Evolutionary conservation across 2,797 vertebrate species (phyloP).

Genomic region (Oreochromis grahami): DNA sequence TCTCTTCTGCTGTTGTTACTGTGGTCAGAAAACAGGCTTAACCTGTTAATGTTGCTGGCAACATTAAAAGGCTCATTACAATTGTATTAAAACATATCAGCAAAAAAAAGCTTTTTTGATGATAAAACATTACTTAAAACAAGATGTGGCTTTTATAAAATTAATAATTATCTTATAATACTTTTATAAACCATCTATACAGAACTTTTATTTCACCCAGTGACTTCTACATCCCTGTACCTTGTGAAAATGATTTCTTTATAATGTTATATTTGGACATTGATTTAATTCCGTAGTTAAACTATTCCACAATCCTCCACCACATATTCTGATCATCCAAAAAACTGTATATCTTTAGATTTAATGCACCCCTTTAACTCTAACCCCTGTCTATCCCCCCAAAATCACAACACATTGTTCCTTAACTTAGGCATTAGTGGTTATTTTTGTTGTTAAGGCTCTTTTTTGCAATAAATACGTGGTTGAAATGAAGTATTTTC

Average conservation of each 20-base stretch:
- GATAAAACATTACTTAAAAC: neutral
- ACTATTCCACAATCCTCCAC: neutral
- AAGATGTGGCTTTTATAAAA: neutral
- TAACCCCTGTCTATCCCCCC: neutral
- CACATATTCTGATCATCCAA: neutral
- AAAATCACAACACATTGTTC: neutral
- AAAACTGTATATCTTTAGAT: neutral
- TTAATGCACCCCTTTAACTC: neutral
- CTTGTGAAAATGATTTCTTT: neutral
- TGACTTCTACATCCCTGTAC: neutral
- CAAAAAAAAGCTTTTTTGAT: neutral
- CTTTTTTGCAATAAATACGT: neutral
- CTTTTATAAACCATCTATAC: neutral
- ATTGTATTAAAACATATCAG: neutral
- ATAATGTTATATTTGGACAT: neutral
- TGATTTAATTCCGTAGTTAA: neutral
- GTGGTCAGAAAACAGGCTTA: neutral
- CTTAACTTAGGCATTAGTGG: neutral
- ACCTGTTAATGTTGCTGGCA: neutral
- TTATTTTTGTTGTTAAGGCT: neutral
- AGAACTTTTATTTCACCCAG: neutral
- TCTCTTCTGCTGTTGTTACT: neutral
- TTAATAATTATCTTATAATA: neutral
- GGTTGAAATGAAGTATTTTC: neutral
- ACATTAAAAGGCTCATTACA: neutral